phyloP scores from a whole-genome alignment of 2,113 vertebrate species.

The Calidris pygmaea region DNA sequence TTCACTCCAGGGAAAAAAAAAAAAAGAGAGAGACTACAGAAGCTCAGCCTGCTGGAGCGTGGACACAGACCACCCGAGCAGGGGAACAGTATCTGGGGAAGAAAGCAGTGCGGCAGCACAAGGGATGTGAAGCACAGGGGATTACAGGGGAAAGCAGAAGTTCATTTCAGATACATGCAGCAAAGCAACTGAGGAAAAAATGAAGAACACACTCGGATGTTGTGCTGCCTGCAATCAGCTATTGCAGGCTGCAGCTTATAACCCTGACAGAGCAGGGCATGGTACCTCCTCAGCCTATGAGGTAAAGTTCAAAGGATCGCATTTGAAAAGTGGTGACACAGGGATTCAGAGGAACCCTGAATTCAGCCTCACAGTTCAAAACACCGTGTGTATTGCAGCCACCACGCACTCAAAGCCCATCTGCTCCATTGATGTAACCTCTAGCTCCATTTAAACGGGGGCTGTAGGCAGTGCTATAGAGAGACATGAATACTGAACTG shows the following conservation, averaged over 20 bases:
- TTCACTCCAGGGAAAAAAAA: background rate
- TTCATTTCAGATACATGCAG: background rate
- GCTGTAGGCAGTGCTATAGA: constrained; percentile 44
- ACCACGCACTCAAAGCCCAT: background rate
- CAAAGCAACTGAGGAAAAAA: background rate
- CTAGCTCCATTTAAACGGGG: constrained; percentile 9
- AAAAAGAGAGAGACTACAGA: background rate
- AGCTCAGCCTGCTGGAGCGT: background rate
- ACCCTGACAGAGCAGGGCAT: background rate
- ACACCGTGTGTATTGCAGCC: background rate
- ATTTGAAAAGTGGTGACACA: constrained; percentile 26
- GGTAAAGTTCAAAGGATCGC: background rate
- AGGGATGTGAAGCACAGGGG: background rate
- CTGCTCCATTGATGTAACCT: constrained; percentile 2
- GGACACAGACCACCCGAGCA: background rate
- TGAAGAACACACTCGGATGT: background rate
- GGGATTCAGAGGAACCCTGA: background rate
- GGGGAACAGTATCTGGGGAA: background rate
- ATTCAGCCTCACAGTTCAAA: background rate
- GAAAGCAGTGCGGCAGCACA: background rate
- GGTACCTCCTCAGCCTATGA: background rate
- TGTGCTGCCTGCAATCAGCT: background rate
- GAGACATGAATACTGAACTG: constrained; percentile 71
- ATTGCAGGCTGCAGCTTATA: background rate
- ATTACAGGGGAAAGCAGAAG: background rate